Evolutionary conservation across 2,797 vertebrate genomes (phyloP), one percentile per base, ranked within the genome.

Genomic region (Enteromius mattozi): DNA sequence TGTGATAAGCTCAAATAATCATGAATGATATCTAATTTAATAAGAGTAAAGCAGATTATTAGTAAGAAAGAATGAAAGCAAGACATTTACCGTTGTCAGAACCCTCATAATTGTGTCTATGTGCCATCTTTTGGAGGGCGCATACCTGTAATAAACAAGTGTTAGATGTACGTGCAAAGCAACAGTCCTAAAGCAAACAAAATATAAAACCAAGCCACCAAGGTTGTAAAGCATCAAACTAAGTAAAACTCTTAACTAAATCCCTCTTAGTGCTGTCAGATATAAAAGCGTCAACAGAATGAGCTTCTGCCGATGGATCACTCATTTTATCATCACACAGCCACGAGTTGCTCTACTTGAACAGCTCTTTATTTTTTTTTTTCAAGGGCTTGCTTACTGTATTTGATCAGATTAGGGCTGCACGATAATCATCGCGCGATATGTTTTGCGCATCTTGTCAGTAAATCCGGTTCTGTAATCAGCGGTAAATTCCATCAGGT

Each of bases 41-140:
- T 2, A 17, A 63, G 5, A 35, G 21, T 2, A 37, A 51, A 75
- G 24, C n/a, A 35, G 42, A 7, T 21, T 1, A 19, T 19, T 54
- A 68, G 70, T 42, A 2, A 65, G n/a, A 12, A 47, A n/a, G 10
- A 51, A 59, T 7, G 2, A 54, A 35, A 54, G 65, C 49, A 51
- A 76, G 12, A 16, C 86, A 92, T 96, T 90, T 95, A 99, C 98
- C 82, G 97, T 99, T 84, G 98, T 99, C 90, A 99, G 91, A 88
- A 99, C 98, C 93, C 98, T 96, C 98, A 99, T 99, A 82, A 99
- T 98, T 13, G 98, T 99, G 93, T 99, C 98, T 95, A 99, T 99
- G 92, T 99, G 98, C 98, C 98, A 99, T 94, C 98, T 96, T 94
- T 99, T 99, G 21, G 98, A 99, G 88, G 98, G 98, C 59, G 98